A percentile compares a stretch with the other conserved stretches of the same genome.
These are phyloP conservation scores for Sipha flava DNA, from an alignment of 1,140 invertebrate species.

Conservation along the genomic window DNA sequence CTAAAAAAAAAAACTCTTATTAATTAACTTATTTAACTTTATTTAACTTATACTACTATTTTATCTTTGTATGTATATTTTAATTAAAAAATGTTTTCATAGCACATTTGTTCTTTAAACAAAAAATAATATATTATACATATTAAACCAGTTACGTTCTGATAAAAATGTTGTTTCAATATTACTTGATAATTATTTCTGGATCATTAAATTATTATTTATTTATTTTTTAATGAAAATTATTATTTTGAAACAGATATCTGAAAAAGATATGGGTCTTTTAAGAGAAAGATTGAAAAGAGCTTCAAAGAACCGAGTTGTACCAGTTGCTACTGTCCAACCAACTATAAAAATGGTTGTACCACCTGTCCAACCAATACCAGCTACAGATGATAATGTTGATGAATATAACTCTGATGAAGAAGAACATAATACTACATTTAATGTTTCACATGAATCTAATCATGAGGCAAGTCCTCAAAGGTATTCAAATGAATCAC, in stretches of 20 bases:
- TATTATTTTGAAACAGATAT: conserved; percentile 52
- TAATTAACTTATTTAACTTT: too few relatives aligned
- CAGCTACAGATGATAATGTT: background rate
- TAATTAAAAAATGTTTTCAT: too few relatives aligned
- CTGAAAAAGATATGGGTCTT: conserved; percentile 87
- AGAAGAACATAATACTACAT: conserved; percentile 23
- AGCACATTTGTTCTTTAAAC: too few relatives aligned
- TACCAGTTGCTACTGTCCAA: conserved; percentile 39
- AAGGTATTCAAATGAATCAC: conserved; percentile 17
- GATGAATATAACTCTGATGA: conserved; percentile 32
- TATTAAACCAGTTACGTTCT: too few relatives aligned
- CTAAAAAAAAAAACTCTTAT: too few relatives aligned
- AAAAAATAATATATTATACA: too few relatives aligned
- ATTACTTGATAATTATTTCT: too few relatives aligned
- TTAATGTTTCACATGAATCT: conserved; percentile 5
- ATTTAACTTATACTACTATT: too few relatives aligned
- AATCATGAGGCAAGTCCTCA: conserved; percentile 3
- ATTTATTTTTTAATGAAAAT: too few relatives aligned
- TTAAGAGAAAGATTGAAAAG: conserved; percentile 92
- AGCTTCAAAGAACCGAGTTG: conserved; percentile 58
- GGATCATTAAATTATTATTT: too few relatives aligned
- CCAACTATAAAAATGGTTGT: conserved; percentile 33
- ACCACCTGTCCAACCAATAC: conserved; percentile 6
- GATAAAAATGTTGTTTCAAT: too few relatives aligned
- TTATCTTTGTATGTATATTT: too few relatives aligned